Evolutionary conservation across 2,888 invertebrate genomes (phyloP), one percentile per base, ranked within the genome.

Genomic region (Oscheius sp.): DNA sequence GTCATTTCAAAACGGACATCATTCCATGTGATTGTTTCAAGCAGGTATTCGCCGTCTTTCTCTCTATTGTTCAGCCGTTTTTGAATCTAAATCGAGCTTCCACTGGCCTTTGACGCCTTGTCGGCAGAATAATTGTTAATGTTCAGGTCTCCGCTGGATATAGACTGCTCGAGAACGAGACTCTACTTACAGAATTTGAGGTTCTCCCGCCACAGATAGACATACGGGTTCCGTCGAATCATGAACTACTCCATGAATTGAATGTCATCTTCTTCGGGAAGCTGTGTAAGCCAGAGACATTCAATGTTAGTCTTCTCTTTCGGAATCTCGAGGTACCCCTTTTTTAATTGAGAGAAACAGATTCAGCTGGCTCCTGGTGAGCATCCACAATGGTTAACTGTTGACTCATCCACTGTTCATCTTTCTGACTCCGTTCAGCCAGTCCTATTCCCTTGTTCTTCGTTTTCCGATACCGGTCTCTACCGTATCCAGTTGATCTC

Each of bases 401-500:
- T 56, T 17, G 28, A 33, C 6, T 38, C 30, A 4, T 32, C 54
- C 17, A 45, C 64, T 22, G 65, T 68, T 50, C 56, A 51, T 24
- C 28, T 74, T 49, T 70, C 74, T 63, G 67, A 72, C 68, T 64
- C 59, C 20, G 67, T 67, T 51, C 70, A 72, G 28, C 68, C 70
- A 28, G 57, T 74, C 26, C 70, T 70, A 33, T 78, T 79, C 44
- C 76, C 76, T 32, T 79, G 79, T 57, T 71, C 73, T 33, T 71
- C 73, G 56, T 73, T 77, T 51, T 67, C 73, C 6, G 76, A 75
- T 61, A 69, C 74, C 51, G 79, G 79, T 38, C 68, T 76, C 66
- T 79, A 79, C 70, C 69, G 77, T 32, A 68, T 78, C 61, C 68
- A 68, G 70, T 66, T 67, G 61, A 64, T 64, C 56, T 71, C 72